Conservation (phyloP, 2,888 invertebrate species). For the Beris morrisii region DNA sequence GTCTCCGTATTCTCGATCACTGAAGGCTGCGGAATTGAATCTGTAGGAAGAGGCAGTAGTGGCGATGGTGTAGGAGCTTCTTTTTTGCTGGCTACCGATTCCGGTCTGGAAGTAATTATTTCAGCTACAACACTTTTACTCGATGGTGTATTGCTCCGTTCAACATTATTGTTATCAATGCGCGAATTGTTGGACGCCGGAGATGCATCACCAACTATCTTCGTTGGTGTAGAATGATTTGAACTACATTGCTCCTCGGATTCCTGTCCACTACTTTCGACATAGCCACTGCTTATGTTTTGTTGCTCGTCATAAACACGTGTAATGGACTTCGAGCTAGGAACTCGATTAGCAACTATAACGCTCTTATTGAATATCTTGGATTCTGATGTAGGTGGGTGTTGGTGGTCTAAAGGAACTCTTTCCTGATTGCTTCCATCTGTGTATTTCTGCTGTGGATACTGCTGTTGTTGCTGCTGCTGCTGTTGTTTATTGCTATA, state of each 20-base stretch:
- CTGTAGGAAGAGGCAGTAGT: too few relatives aligned
- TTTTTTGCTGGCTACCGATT: slow-evolving; percentile 37
- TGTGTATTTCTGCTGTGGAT: not conserved
- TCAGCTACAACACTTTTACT: slow-evolving; percentile 51
- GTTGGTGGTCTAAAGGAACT: not conserved
- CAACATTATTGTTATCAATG: slow-evolving; percentile 41
- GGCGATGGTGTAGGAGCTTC: too few relatives aligned
- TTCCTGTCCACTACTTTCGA: slow-evolving; percentile 30
- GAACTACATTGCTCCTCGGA: slow-evolving; percentile 36
- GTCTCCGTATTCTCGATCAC: slow-evolving; percentile 38
- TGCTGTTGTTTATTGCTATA: slow-evolving; percentile 37
- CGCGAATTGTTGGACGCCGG: slow-evolving; percentile 49
- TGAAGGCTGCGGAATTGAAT: not conserved
- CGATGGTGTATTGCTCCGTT: slow-evolving; percentile 19
- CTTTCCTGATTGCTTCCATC: too few relatives aligned
- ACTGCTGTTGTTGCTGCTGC: slow-evolving; percentile 14
- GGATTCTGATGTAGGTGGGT: not conserved
- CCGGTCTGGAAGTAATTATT: slow-evolving; percentile 52
- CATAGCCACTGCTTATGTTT: slow-evolving; percentile 8
- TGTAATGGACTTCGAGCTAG: not conserved
- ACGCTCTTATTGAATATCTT: slow-evolving; percentile 17
- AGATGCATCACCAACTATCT: slow-evolving; percentile 33
- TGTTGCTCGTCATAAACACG: slow-evolving; percentile 14
- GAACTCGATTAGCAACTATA: not conserved
- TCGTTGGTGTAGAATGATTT: slow-evolving; percentile 37